Evolutionary conservation across 1,140 invertebrate species (phyloP), one percentile per base, ranked within the genome.

Genomic region (Trichonephila clavipes): DNA sequence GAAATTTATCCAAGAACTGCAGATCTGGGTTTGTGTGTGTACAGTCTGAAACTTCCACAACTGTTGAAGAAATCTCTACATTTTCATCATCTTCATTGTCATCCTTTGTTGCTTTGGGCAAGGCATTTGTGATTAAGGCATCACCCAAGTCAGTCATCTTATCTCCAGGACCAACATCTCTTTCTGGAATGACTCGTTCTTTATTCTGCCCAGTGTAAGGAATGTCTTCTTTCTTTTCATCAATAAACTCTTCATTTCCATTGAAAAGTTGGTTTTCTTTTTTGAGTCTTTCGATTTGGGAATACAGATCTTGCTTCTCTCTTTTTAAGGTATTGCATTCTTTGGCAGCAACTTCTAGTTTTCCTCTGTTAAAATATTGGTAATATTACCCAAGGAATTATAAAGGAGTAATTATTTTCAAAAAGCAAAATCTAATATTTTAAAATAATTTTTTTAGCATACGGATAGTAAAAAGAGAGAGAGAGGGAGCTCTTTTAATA

Each of bases 251-350:
- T 34, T 87, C 62, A 19, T 90, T 88, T 21, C 62, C 69, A 88
- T 58, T 81, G 51, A 81, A 94, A 24, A 94, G n/a, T 77, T 93
- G 62, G 51, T 83, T 90, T 86, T 98, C 98, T 95, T 97, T 98
- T 95, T 97, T 97, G 7, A 98, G 96, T 95, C 97, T 97, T n/a
- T 97, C 97, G 95, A 98, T 98, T 95, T 98, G 97, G 58, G 97
- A 95, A 96, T 98, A 97, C 16, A 98, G 95, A 93, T 98, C 98
- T 95, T 97, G 97, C 95, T 97, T 98, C 95, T 98, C 98, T 4
- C 98, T 96, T 96, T 98, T 98, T 58, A 97, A 96, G 1, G 96
- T 96, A 91, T 97, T 97, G 10, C 97, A 96, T 95, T 99, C 98
- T 96, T 98, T 98, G 28, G 97, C 96, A 3, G 97, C 96, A 14